Evolutionary conservation across 2,113 vertebrate species (phyloP).

Genomic region (Cyprinus carpio): DNA sequence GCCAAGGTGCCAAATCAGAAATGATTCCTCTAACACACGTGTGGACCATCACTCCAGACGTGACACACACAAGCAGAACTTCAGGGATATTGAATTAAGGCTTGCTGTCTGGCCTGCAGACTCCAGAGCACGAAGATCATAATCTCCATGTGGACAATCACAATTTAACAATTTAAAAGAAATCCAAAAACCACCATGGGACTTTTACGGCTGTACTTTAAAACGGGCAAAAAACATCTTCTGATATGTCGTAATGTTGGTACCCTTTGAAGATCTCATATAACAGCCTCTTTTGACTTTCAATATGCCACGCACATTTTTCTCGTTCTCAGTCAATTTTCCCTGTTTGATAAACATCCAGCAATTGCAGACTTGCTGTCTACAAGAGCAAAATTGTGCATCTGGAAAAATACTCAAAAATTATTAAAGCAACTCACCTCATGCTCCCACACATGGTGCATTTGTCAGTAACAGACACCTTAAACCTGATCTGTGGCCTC

Average conservation of each 20-base stretch:
- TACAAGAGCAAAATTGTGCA: conserved; percentile 24
- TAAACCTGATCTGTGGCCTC: conserved; percentile 63
- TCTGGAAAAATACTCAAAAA: conserved; percentile 68
- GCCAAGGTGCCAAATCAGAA: conserved; percentile 61
- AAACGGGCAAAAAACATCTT: conserved; percentile 4
- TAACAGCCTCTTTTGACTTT: conserved; percentile 23
- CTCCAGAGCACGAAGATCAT: conserved; percentile 3
- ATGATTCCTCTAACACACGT: conserved; percentile 59
- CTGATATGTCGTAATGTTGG: neutral
- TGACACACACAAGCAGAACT: conserved; percentile 56
- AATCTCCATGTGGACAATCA: conserved; percentile 15
- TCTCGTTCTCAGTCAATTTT: conserved; percentile 31
- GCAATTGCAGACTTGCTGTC: conserved; percentile 21
- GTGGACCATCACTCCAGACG: conserved; percentile 55
- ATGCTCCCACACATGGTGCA: conserved; percentile 49
- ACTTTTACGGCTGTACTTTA: neutral
- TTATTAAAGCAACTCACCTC: conserved; percentile 69
- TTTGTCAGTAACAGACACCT: conserved; percentile 60
- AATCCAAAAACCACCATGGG: neutral
- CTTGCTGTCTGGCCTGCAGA: conserved; percentile 45
- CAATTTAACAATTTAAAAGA: neutral
- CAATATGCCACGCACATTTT: neutral
- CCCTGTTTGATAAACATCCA: conserved; percentile 30
- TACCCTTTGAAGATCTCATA: conserved; percentile 1
- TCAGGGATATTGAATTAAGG: conserved; percentile 73